A percentile compares a stretch with the other conserved stretches of the same genome.
These are phyloP conservation scores for Coptotermes formosanus DNA, from an alignment of 1,140 invertebrate species.

Conservation along the genomic window DNA sequence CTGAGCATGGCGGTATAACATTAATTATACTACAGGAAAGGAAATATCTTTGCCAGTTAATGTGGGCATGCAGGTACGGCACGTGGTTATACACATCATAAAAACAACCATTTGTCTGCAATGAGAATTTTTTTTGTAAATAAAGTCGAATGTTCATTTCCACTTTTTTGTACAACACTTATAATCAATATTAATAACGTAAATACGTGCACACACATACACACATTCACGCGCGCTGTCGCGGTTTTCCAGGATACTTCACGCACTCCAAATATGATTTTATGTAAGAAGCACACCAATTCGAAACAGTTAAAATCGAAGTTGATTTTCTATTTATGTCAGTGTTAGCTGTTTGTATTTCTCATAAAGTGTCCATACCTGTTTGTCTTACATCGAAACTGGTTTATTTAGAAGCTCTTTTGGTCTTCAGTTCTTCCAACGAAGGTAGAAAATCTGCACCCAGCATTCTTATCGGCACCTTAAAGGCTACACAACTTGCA, in stretches of 20 bases:
- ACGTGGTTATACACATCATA: neutral
- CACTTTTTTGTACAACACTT: conserved; percentile 16
- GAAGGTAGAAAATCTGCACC: neutral
- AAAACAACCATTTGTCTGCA: neutral
- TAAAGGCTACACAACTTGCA: neutral
- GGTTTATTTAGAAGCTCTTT: neutral
- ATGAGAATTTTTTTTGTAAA: conserved; percentile 2
- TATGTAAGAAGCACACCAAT: neutral
- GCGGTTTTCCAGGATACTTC: neutral
- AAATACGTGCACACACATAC: neutral
- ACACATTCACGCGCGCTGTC: neutral
- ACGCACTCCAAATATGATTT: neutral
- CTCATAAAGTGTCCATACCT: neutral
- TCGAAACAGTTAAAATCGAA: conserved; percentile 6
- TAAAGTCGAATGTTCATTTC: conserved; percentile 13
- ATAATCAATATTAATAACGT: neutral
- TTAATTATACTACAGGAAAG: neutral
- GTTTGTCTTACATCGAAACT: neutral
- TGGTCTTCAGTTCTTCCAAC: neutral
- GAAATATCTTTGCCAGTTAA: neutral
- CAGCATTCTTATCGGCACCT: neutral
- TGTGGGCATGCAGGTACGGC: neutral
- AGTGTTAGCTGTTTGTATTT: neutral
- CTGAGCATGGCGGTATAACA: neutral
- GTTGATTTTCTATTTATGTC: neutral